Conservation (phyloP, 2,888 invertebrate species). For the Apocheima hispidaria region DNA sequence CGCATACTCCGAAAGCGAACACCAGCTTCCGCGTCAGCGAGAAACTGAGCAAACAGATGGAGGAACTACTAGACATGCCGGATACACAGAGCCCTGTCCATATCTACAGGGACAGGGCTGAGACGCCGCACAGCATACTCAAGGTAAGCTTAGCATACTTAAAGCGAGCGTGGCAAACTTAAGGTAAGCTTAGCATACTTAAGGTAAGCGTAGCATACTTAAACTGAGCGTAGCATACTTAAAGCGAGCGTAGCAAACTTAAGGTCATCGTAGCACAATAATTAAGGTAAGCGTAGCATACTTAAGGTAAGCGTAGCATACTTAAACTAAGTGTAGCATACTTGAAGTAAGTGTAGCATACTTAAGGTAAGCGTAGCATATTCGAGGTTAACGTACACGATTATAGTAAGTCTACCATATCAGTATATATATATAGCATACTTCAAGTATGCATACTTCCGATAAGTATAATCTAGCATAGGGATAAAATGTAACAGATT, state of each 20-base stretch:
- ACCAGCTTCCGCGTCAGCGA: slow-evolving; percentile 50
- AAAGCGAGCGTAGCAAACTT: not conserved
- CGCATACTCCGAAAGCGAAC: slow-evolving; percentile 54
- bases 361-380: not conserved
- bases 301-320: not conserved
- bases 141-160: slow-evolving; percentile 73
- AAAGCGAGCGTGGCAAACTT: slow-evolving; percentile 85
- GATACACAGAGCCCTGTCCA: slow-evolving; percentile 71
- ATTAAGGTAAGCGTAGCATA: not conserved
- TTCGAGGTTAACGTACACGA: not conserved
- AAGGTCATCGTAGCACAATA: not conserved
- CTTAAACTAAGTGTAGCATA: not conserved
- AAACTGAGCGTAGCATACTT: not conserved
- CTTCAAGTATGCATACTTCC: too few species aligned
- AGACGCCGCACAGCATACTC: slow-evolving; percentile 88
- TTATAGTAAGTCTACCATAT: too few species aligned
- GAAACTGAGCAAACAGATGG: slow-evolving; percentile 64
- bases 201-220: not conserved
- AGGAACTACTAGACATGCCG: slow-evolving; percentile 84
- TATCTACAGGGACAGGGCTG: slow-evolving; percentile 60
- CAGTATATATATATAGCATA: too few species aligned
- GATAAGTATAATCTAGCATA: too few species aligned
- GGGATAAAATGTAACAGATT: too few species aligned
- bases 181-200: slow-evolving; percentile 85
- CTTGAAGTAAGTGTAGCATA: not conserved